Evolutionary conservation across 1,140 invertebrate genomes (phyloP), one percentile per base, ranked within the genome.

Genomic region (Drosophila seguyi): DNA sequence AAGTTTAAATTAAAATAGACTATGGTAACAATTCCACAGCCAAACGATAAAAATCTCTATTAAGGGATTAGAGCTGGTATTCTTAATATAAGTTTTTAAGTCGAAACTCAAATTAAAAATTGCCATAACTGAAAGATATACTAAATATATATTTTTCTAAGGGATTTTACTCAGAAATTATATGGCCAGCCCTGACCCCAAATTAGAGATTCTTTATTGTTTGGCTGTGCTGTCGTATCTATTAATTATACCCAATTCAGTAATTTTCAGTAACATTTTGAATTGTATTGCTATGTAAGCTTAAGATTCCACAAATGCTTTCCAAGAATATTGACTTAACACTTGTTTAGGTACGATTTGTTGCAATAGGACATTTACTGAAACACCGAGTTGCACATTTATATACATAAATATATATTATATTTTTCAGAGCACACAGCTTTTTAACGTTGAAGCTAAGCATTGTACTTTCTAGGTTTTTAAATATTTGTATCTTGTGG

Each of bases 381-480:
- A 78, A 78, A 78, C 75, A 71, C 75, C 63, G 34, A 78, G 75
- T 78, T 71, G 57, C 57, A 78, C 45, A 74, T 62, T 56, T 38
- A 59, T 60, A 53, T 62, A 59, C 39, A 39, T 75, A 34, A 65
- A 58, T 69, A 59, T 45, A 44, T 44, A 44, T 69, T 69, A 66
- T 58, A 38, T 66, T 58, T 66, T 53, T 69, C n/a, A 14, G 31
- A 44, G 11, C 18, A 57, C 45, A 66, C 57, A 47, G 45, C 29
- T 25, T 63, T 58, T 8, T 42, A 41, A 38, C 48, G 42, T 86
- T 72, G 53, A 74, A 75, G 60, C 57, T 74, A 67, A 77, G 84
- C 80, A 74, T 87, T 87, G 84, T 87, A 87, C 84, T 87, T 63
- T 68, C 39, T 44, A 69, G 71, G 29, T 42, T 52, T 76, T 50